Evolutionary conservation across 2,113 vertebrate genomes (phyloP).

Genomic region (Podocnemis expansa): DNA sequence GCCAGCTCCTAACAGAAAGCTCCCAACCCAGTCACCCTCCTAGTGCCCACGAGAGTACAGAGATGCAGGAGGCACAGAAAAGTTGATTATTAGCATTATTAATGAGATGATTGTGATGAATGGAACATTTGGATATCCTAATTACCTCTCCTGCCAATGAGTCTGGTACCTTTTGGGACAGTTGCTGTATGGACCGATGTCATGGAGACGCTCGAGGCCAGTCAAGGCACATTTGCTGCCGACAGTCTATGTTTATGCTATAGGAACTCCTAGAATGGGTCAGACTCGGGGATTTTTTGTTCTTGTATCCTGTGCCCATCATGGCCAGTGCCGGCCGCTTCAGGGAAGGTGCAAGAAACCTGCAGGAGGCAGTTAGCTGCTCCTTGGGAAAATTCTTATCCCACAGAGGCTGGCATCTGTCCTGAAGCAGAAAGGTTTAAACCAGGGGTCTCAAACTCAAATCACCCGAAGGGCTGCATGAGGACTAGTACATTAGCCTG

Average conservation of each 20-base stretch:
- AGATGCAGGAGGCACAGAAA: not conserved
- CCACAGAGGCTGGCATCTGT: not conserved
- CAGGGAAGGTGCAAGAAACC: not conserved
- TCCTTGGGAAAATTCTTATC: not conserved
- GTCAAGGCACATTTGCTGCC: too few relatives aligned
- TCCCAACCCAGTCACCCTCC: not conserved
- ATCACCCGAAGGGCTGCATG: too few relatives aligned
- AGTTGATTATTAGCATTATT: not conserved
- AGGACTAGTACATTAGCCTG: too few relatives aligned
- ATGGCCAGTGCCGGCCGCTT: not conserved
- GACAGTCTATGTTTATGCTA: not conserved
- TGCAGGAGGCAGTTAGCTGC: not conserved
- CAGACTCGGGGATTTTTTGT: not conserved
- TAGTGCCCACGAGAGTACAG: not conserved
- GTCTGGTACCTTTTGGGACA: not conserved
- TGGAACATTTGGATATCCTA: not conserved
- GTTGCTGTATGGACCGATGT: not conserved
- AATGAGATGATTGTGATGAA: not conserved
- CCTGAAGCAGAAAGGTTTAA: not conserved
- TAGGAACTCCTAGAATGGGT: not conserved
- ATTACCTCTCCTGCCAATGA: not conserved
- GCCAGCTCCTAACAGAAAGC: not conserved
- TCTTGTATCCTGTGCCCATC: not conserved
- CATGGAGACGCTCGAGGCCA: too few relatives aligned
- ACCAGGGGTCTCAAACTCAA: too few relatives aligned